These are phyloP conservation scores for Cataglyphis livida DNA, from an alignment of 2,888 invertebrate genomes.

Conservation along the genomic window DNA sequence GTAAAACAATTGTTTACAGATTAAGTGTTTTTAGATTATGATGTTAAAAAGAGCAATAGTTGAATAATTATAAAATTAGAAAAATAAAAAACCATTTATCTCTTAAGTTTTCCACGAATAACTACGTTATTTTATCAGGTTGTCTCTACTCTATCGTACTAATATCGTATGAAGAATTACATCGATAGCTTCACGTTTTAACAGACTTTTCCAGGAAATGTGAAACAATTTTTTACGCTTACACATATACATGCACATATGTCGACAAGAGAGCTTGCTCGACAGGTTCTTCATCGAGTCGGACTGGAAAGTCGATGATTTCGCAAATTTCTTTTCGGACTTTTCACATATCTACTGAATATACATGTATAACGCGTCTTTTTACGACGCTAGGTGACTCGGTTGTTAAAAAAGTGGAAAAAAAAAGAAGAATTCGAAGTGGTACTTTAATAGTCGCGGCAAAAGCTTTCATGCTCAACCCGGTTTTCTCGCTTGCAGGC, in stretches of 20 bases:
- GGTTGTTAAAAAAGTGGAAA: constrained; percentile 2
- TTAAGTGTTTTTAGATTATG: neutral
- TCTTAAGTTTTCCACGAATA: neutral
- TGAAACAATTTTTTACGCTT: neutral
- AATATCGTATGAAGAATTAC: neutral
- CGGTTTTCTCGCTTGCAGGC: neutral
- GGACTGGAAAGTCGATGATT: constrained; percentile 59
- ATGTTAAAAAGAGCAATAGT: neutral
- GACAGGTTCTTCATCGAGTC: constrained; percentile 18
- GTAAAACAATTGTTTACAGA: too few relatives aligned
- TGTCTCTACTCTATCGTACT: neutral
- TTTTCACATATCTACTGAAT: constrained; percentile 12
- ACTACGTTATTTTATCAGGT: neutral
- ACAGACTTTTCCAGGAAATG: neutral
- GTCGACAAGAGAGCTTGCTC: constrained; percentile 18
- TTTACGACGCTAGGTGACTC: constrained; percentile 9
- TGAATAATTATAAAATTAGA: neutral
- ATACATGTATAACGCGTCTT: constrained; percentile 30
- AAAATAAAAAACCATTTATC: neutral
- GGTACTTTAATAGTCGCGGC: constrained; percentile 12
- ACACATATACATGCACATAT: neutral
- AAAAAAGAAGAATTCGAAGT: neutral
- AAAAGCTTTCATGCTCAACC: constrained; percentile 19
- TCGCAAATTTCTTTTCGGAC: constrained; percentile 49
- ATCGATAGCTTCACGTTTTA: neutral